Conservation (phyloP, 2,113 vertebrate genomes). For the Malurus cyaneus region DNA sequence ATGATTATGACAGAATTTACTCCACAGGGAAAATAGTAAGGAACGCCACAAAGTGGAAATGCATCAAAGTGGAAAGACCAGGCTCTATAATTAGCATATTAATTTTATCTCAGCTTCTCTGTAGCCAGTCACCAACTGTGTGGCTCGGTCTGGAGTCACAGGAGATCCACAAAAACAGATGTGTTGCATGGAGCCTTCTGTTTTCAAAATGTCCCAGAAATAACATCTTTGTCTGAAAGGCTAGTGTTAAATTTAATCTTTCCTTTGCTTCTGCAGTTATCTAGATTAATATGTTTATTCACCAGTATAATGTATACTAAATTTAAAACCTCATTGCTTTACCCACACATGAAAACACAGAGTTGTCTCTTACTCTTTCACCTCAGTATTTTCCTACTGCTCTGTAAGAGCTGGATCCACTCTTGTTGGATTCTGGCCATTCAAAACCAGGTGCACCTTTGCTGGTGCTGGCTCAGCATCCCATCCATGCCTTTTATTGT, state of each 20-base stretch:
- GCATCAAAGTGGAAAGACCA: constrained; percentile 17
- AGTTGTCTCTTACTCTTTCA: not conserved
- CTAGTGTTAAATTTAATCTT: not conserved
- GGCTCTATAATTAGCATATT: not conserved
- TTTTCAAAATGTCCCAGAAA: not conserved
- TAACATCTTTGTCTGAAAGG: not conserved
- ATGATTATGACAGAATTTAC: constrained; percentile 1
- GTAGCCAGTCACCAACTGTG: not conserved
- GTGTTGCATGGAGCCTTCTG: not conserved
- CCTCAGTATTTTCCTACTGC: not conserved
- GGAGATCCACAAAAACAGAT: not conserved
- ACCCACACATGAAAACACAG: not conserved
- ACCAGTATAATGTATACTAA: not conserved
- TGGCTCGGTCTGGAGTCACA: not conserved
- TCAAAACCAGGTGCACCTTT: not conserved
- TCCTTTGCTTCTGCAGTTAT: not conserved
- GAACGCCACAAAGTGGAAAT: not conserved
- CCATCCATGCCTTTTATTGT: rapidly evolving
- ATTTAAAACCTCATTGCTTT: not conserved
- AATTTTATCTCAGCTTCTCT: not conserved
- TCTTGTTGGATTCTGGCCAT: not conserved
- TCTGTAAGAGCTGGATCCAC: not conserved
- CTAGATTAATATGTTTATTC: not conserved
- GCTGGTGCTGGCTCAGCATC: not conserved
- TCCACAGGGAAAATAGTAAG: not conserved